Evolutionary conservation across 2,888 invertebrate genomes (phyloP), one percentile per base, ranked within the genome.

Genomic region (Physocephala rufipes): DNA sequence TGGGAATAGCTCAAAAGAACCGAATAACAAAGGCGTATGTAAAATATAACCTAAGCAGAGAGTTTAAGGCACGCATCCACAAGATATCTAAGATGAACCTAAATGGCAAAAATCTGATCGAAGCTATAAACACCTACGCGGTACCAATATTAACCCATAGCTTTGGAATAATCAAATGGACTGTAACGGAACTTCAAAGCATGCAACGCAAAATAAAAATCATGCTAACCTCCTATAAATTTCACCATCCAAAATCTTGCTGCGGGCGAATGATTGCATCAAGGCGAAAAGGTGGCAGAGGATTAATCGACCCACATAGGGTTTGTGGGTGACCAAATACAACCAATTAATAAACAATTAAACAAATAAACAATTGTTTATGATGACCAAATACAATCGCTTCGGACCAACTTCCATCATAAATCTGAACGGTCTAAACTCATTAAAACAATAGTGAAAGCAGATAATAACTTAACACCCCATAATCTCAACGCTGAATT

Each of bases 221-320:
- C 59, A 36, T 65, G 45, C 28, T 69, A 2, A 65, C 65, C 16
- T 24, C n/a, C 12, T 68, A 68, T 28, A 62, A 45, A 16, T 68
- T 68, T 64, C 58, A 69, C n/a, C 72, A 72, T 30, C 72, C 69
- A 19, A 67, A 67, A 49, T 70, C 64, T 13, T 64, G 70, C 61
- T 58, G 65, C 24, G 69, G 69, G 13, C 63, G 69, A 65, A 69
- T 72, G 72, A 30, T 47, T 1, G 58, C 51, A 12, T 19, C 72
- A 2, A 64, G 65, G 43, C 69, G 26, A 51, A 49, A 72, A 49
- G 72, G 69, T 9, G 69, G 65, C 4, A 70, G 67, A 70, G 70
- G 73, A 2, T 0, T 67, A 15, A 70, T 55, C 30, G 70, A 70
- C 28, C 36, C 70, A 1, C 66, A 70, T 45, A 62, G 28, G 12